Conservation (phyloP, 2,888 invertebrate genomes). For the Aleiodes testaceus region DNA sequence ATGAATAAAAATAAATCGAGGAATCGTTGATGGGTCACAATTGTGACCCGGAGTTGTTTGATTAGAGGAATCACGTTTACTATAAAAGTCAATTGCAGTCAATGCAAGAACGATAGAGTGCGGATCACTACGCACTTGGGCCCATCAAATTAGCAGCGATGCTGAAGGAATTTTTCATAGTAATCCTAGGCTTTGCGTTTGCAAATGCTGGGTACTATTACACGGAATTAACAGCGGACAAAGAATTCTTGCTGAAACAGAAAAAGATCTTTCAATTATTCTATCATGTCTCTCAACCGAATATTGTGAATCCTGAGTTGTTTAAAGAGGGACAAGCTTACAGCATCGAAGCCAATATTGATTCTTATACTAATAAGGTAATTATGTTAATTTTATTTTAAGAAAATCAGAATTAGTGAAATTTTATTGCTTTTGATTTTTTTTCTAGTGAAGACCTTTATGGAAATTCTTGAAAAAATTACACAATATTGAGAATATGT, state of each 20-base stretch:
- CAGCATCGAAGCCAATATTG: constrained; percentile 58
- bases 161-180: constrained; percentile 57
- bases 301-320: constrained; percentile 54
- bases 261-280: constrained; percentile 64
- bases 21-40: constrained; percentile 21
- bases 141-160: constrained; percentile 28
- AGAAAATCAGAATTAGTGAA: no score
- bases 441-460: not conserved
- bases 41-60: constrained; percentile 38
- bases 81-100: constrained; percentile 37
- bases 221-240: constrained; percentile 57
- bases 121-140: constrained; percentile 21
- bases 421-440: not conserved
- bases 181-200: constrained; percentile 54
- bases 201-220: constrained; percentile 50
- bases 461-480: no score
- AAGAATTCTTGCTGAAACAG: constrained; percentile 63
- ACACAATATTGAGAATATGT: no score
- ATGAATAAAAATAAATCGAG: not conserved
- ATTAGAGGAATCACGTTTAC: constrained; percentile 35
- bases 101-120: not conserved
- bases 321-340: constrained; percentile 61
- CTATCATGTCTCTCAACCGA: constrained; percentile 61
- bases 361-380: constrained; percentile 63
- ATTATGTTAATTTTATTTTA: not conserved